Evolutionary conservation across 1,140 invertebrate species (phyloP), one percentile per base, ranked within the genome.

Genomic region (Caenorhabditis latens): DNA sequence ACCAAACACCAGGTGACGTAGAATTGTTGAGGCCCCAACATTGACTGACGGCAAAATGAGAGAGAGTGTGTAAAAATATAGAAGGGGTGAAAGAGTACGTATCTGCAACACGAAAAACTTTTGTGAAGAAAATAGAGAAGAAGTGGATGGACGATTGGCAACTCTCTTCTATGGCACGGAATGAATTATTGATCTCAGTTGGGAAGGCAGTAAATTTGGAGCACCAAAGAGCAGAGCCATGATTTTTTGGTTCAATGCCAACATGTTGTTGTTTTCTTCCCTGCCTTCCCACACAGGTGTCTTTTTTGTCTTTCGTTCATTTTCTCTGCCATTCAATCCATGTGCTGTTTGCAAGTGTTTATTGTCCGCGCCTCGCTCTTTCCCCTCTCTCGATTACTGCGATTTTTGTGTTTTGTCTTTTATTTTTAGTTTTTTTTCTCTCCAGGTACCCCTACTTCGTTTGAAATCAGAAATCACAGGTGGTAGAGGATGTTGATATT

Each of bases 1-100:
- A 79, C 46, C 71, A 79, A 79, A 79, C 71, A 79, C 71, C 71
- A 79, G 46, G 46, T 79, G 71, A 79, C 71, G 71, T 79, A 79
- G 53, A 79, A 53, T 79, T 3, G 16, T 24, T 46, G 46, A 11
- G 71, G n/a, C 71, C 71, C n/a, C 67, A 19, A 7, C 32, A 9
- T 43, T 8, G 65, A 24, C 61, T 58, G 21, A 24, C 61, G 71
- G 43, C 46, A 11, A 79, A 50, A 79, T 4, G 71, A 24, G 71
- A 79, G 71, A 79, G 71, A 19, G 24, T 79, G 16, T 21, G 42
- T 32, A n/a, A 61, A 53, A 53, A 53, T 11, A 16, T 53, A n/a
- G 58, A 61, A 71, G 46, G 65, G 19, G 46, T 79, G 40, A 14
- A 53, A 16, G 16, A 53, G 50, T 79, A 42, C 53, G 71, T 79